Base-by-base conservation (phyloP, 2,888 invertebrate species). In the Tetrapedia diversipes region DNA sequence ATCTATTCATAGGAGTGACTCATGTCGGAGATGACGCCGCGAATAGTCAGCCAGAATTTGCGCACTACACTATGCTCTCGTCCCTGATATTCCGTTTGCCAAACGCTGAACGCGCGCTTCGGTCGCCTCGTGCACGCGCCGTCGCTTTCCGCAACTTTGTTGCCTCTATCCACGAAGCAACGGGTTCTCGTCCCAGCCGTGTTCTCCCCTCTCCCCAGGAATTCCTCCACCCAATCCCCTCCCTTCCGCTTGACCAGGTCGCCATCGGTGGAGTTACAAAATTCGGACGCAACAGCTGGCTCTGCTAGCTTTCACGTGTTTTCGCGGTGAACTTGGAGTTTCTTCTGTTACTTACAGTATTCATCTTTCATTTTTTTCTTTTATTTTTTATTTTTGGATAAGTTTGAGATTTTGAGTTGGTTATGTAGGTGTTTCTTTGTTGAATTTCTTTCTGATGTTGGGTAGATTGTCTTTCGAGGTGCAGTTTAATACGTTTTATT, bases 1-100 rank as follows among this genome's bases (percentile, higher is more conserved):
- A 84, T 88, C 88, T 88, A 88, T 88, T 88, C 87, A 88, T 88
- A 88, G 88, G 86, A 87, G 84, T 88, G 88, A 88, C 81, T 88
- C 88, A 88, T 68, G 84, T 84, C 79, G 78, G 78, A 89, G 87
- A 89, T 88, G 89, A 89, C 89, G 89, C 83, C 89, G 89, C 86
- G 89, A 88, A 87, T 89, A 89, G 89, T 87, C 88, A 85, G 85
- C 86, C 86, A 88, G 89, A 89, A 89, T 89, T 89, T 89, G 89
- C 89, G 89, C 88, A 87, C 88, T 82, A 87, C 85, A 81, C 83
- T 81, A 86, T 85, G 84, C 57, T 39, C 60, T 24, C 47, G 76
- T 76, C 71, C 69, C 68, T 73, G 80, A 69, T n/a, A n/a, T 79
- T 76, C 65, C 70, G 60, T 80, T 73, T 77, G 80, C 64, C 80